Conservation (phyloP, 2,113 vertebrate genomes). For the Oenanthe melanoleuca region DNA sequence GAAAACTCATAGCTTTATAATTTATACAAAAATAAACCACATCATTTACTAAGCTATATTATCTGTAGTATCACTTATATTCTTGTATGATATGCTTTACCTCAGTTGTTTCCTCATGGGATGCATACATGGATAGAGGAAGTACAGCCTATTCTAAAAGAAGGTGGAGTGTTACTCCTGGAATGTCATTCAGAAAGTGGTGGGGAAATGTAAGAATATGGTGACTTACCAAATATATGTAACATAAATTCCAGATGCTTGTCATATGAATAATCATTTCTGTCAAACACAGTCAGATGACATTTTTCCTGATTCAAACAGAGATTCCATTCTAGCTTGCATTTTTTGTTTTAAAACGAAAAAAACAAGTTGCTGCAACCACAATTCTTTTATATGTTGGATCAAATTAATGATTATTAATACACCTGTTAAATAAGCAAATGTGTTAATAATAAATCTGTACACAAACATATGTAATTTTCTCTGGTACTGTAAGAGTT, state of each 20-base stretch:
- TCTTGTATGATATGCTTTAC: neutral
- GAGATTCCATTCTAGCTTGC: neutral
- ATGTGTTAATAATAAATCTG: neutral
- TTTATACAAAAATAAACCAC: neutral
- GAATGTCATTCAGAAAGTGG: neutral
- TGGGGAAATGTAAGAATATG: neutral
- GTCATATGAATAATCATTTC: neutral
- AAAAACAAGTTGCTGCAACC: neutral
- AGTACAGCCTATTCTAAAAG: neutral
- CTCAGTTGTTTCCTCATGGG: neutral
- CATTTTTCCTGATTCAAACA: neutral
- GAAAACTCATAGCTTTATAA: neutral
- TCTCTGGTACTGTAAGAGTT: neutral
- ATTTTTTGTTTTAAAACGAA: slow-evolving; percentile 8
- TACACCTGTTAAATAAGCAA: slow-evolving; percentile 20
- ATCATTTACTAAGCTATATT: neutral
- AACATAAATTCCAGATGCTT: slow-evolving; percentile 8
- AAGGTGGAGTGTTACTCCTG: neutral
- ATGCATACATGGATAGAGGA: neutral
- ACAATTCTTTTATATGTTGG: neutral
- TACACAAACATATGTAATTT: neutral
- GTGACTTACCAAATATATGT: neutral
- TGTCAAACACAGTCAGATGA: neutral
- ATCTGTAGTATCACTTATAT: neutral
- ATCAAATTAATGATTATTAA: slow-evolving; percentile 22